phyloP scores from a whole-genome alignment of 2,888 invertebrate genomes.

The Crepidodera aurea region DNA sequence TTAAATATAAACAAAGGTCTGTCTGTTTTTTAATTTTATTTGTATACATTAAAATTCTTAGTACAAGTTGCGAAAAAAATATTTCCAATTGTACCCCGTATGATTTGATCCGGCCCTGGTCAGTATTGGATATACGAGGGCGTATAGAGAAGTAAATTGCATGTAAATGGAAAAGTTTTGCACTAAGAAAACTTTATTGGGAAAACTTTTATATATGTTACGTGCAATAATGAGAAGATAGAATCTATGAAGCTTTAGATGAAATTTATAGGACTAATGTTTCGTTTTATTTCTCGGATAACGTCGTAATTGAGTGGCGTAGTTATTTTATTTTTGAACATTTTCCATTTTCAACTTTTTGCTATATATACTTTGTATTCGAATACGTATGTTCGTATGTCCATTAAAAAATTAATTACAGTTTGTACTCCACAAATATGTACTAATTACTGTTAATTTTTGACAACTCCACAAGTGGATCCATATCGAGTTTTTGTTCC shows the following conservation, averaged over 20 bases:
- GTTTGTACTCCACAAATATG: too few species aligned
- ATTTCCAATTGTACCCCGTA: neutral
- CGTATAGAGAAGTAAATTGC: conserved; percentile 17
- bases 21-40: too few species aligned
- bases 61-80: neutral
- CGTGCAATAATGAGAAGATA: conserved; percentile 26
- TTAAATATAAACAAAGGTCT: too few species aligned
- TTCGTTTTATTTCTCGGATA: conserved; percentile 15
- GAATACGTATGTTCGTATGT: too few species aligned
- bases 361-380: too few species aligned
- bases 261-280: conserved; percentile 22
- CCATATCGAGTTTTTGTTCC: too few species aligned
- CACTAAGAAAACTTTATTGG: conserved; percentile 32
- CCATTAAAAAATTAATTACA: too few species aligned
- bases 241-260: conserved; percentile 18
- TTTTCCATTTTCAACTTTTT: neutral
- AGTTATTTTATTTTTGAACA: conserved; percentile 5
- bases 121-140: conserved; percentile 16
- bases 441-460: too few species aligned
- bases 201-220: conserved; percentile 25
- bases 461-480: too few species aligned
- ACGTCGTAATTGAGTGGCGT: conserved; percentile 5
- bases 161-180: conserved; percentile 34
- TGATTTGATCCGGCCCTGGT: neutral
- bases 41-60: too few species aligned